Conservation (phyloP, 2,797 vertebrate species). For the Clarias pachynema region DNA sequence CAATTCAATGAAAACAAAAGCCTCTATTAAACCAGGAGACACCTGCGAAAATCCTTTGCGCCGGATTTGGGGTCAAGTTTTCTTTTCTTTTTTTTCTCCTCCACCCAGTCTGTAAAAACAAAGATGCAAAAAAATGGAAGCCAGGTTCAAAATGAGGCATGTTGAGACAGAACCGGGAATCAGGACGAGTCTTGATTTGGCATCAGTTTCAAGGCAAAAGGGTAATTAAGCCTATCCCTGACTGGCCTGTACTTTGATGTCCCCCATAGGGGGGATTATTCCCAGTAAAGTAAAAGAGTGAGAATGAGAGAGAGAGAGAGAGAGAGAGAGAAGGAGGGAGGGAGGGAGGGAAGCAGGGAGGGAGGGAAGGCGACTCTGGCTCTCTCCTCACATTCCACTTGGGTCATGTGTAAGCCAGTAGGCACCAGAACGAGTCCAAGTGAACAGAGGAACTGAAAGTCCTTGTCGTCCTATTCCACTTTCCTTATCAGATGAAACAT, state of each 20-base stretch:
- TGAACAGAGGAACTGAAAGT: background rate
- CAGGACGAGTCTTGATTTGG: slow-evolving; percentile 72
- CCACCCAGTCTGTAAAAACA: slow-evolving; percentile 34
- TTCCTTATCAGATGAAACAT: background rate
- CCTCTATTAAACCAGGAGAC: slow-evolving; percentile 51
- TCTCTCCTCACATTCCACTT: slow-evolving; percentile 27
- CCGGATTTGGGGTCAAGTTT: slow-evolving; percentile 9
- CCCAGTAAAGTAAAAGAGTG: slow-evolving; percentile 67
- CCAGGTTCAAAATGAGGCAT: slow-evolving; percentile 68
- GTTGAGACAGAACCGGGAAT: slow-evolving; percentile 65
- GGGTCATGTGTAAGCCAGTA: slow-evolving; percentile 39
- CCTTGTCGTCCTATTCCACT: background rate
- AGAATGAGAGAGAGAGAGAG: slow-evolving; percentile 36
- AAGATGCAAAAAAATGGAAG: slow-evolving; percentile 42
- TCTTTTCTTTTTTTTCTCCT: background rate
- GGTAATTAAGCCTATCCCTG: slow-evolving; percentile 78
- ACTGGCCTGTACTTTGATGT: slow-evolving; percentile 77
- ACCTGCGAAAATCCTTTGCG: slow-evolving; percentile 50
- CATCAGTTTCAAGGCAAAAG: slow-evolving; percentile 76
- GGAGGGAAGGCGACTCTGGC: slow-evolving; percentile 22
- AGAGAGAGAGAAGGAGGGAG: slow-evolving; percentile 10
- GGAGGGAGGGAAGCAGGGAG: background rate
- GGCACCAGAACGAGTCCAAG: background rate
- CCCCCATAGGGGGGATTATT: slow-evolving; percentile 77
- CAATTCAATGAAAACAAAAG: slow-evolving; percentile 47